Percentiles rank a stretch among this genome's conserved stretches.
Conservation (phyloP, 2,113 vertebrate genomes). For the Morone saxatilis region DNA sequence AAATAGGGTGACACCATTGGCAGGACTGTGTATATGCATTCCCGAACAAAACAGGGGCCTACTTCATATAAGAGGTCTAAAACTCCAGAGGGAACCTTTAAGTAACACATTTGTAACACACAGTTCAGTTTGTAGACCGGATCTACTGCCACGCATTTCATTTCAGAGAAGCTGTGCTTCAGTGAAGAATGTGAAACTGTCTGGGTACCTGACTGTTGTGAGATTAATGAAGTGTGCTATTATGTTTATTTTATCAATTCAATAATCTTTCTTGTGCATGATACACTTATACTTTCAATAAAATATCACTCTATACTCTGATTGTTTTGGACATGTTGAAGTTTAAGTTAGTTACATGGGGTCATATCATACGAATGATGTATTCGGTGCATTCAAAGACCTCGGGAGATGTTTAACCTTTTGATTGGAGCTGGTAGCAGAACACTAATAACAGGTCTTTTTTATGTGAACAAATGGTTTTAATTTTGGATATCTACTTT, state of each 20-base stretch:
- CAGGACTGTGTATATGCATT: neutral
- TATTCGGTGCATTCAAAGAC: conserved; percentile 14
- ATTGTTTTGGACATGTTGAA: neutral
- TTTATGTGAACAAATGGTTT: conserved; percentile 2
- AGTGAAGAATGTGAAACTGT: conserved; percentile 47
- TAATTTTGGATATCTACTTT: neutral
- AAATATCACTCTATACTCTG: conserved; percentile 11
- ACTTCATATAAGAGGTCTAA: neutral
- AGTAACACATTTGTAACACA: neutral
- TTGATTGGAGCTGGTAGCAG: neutral
- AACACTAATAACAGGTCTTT: neutral
- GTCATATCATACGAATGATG: conserved; percentile 1
- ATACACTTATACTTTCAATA: conserved; percentile 7
- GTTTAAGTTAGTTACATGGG: neutral
- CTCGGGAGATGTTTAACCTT: neutral
- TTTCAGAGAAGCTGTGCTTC: conserved; percentile 52
- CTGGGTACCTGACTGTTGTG: conserved; percentile 17
- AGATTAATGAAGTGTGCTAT: neutral
- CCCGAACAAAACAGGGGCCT: neutral
- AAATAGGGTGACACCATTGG: neutral
- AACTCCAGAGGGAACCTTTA: neutral
- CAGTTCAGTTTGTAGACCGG: conserved; percentile 29
- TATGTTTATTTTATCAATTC: neutral
- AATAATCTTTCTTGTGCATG: conserved; percentile 29
- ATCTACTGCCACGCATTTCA: conserved; percentile 44